A percentile compares a stretch with the other conserved stretches of the same genome.
Conservation (phyloP, 2,113 vertebrate species). For the Thryonomys swinderianus region DNA sequence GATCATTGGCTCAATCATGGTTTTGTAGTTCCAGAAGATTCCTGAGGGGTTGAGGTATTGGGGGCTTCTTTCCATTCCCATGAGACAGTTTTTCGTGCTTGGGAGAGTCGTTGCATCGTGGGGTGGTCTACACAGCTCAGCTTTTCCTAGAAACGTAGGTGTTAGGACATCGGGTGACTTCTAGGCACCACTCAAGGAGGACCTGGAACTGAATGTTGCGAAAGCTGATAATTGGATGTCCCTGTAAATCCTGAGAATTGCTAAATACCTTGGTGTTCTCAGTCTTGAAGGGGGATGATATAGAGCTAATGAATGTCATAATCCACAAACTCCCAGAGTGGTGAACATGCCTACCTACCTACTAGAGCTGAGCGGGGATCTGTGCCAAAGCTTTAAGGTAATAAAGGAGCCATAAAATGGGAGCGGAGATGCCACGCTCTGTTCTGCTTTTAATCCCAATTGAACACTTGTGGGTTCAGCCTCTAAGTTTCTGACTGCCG, state of each 20-base stretch:
- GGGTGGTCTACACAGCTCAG: background rate
- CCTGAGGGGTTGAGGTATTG: background rate
- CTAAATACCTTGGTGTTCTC: background rate
- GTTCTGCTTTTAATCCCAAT: background rate
- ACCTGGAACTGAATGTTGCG: background rate
- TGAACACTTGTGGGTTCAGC: background rate
- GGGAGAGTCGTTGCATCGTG: background rate
- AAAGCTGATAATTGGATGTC: background rate
- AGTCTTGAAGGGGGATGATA: background rate
- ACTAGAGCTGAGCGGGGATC: background rate
- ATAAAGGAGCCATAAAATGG: background rate
- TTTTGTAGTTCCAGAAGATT: background rate
- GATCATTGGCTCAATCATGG: background rate
- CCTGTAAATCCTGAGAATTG: background rate
- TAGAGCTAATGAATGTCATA: background rate
- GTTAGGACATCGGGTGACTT: background rate
- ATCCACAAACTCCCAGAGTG: background rate
- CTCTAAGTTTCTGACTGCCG: background rate
- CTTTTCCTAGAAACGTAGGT: background rate
- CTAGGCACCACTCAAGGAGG: background rate
- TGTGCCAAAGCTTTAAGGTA: background rate
- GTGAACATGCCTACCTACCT: background rate
- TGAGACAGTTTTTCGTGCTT: background rate
- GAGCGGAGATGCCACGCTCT: background rate
- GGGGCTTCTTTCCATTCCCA: background rate